These are phyloP conservation scores for Malthinus flaveolus DNA, from an alignment of 2,888 invertebrate genomes.

Conservation along the genomic window DNA sequence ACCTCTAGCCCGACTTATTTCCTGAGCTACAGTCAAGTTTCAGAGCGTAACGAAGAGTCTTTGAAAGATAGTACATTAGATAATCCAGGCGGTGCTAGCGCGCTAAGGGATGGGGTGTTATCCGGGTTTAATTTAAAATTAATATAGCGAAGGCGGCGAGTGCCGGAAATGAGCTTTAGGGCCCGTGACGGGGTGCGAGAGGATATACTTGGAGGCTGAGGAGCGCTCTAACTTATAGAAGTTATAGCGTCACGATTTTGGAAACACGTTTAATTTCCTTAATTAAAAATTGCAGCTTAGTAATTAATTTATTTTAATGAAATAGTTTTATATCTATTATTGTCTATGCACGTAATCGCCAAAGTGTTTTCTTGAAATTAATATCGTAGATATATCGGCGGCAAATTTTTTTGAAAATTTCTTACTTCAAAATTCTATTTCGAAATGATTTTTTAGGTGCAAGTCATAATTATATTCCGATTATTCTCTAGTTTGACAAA, in stretches of 20 bases:
- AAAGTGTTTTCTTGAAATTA: no score
- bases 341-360: no score
- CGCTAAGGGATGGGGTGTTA: slow-evolving; percentile 53
- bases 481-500: no score
- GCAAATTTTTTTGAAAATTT: no score
- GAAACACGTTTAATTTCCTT: slow-evolving; percentile 23
- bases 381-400: no score
- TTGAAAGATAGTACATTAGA: slow-evolving; percentile 49
- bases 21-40: slow-evolving; percentile 44
- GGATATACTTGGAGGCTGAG: slow-evolving; percentile 23
- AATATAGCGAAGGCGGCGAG: slow-evolving; percentile 69
- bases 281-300: slow-evolving; percentile 14
- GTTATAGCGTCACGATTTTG: slow-evolving; percentile 18
- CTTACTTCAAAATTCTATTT: no score
- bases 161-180: slow-evolving; percentile 71
- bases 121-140: slow-evolving; percentile 72
- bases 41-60: slow-evolving; percentile 40
- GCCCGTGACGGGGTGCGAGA: slow-evolving; percentile 41
- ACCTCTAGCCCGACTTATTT: slow-evolving; percentile 53
- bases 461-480: no score
- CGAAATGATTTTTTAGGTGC: no score
- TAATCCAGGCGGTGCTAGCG: slow-evolving; percentile 43
- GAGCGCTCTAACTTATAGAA: slow-evolving; percentile 23
- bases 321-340: neutral
- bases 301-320: neutral